Base-by-base conservation (phyloP, 2,113 vertebrate species). In the Lasiurus borealis region DNA sequence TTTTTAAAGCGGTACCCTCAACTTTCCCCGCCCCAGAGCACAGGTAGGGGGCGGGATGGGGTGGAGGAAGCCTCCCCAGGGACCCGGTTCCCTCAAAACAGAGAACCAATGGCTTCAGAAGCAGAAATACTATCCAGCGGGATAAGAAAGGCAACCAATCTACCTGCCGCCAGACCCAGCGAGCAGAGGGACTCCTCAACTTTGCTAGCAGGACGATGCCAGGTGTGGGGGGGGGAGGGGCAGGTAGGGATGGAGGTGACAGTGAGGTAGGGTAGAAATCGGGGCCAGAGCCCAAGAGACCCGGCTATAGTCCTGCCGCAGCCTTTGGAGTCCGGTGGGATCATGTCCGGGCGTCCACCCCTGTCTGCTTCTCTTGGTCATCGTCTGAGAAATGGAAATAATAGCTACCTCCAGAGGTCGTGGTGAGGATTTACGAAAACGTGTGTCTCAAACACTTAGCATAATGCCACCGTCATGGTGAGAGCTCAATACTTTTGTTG, bases 1-100 rank as follows among this genome's bases (percentile, higher is more conserved):
- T 98, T 98, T 98, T 98, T 96, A 98, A 98, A 98, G 98, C 89
- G 95, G 96, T 97, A 98, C 93, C 95, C 77, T 64, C 97, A 82
- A 92, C 96, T 93, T 78, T 34, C 85, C 78, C 48, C 2, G 40
- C 93, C 66, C 3, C 62, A 46, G 76, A 81, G 77, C 54, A 9
- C 69, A 44, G 68, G 52, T 48, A 50, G 31, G 25, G 64, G 69
- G 81, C 66, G 84, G 31, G 84, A 13, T 44, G 54, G 75, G 82
- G 54, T 5, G 88, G 31, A 23, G 36, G 89, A 27, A 46, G 64
- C 23, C 73, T 27, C 83, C 50, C 57, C 10, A 7, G 85, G 78
- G 48, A 81, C 64, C 50, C 3, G 25, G 10, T 21, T 36, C 90
- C 46, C 11, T 9, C 88, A 57, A 69, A 82, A 69, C 62, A 7